Evolutionary conservation across 2,113 vertebrate species (phyloP).

Genomic region (Pterocles burchelli): DNA sequence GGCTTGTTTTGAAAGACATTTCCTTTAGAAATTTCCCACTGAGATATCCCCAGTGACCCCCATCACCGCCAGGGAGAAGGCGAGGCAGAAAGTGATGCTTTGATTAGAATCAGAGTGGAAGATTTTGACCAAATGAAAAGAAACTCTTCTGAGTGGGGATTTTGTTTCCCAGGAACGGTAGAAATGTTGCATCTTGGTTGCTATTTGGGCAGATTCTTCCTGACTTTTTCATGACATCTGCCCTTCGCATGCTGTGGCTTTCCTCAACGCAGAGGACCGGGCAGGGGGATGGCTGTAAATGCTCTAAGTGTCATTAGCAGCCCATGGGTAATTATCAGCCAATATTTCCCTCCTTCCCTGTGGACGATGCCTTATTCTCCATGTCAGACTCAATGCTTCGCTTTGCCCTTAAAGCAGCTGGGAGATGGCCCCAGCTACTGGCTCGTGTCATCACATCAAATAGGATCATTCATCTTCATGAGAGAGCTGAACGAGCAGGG

Average conservation of each 20-base stretch:
- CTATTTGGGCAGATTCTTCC: not conserved
- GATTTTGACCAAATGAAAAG: not conserved
- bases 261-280: not conserved
- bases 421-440: not conserved
- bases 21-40: slow-evolving; percentile 7
- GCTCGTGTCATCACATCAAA: not conserved
- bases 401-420: not conserved
- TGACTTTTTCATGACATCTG: not conserved
- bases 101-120: not conserved
- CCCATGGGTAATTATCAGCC: not conserved
- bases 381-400: not conserved
- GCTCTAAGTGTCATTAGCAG: not conserved
- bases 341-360: not conserved
- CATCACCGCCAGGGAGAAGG: not conserved
- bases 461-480: not conserved
- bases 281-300: not conserved
- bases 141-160: not conserved
- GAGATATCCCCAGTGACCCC: not conserved
- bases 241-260: not conserved
- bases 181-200: fast-evolving
- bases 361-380: not conserved
- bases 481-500: not conserved
- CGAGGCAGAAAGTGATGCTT: not conserved
- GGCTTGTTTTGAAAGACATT: not conserved
- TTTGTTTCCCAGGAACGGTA: not conserved